Base-by-base conservation (phyloP, 2,113 vertebrate genomes). In the Paramormyrops kingsleyae region DNA sequence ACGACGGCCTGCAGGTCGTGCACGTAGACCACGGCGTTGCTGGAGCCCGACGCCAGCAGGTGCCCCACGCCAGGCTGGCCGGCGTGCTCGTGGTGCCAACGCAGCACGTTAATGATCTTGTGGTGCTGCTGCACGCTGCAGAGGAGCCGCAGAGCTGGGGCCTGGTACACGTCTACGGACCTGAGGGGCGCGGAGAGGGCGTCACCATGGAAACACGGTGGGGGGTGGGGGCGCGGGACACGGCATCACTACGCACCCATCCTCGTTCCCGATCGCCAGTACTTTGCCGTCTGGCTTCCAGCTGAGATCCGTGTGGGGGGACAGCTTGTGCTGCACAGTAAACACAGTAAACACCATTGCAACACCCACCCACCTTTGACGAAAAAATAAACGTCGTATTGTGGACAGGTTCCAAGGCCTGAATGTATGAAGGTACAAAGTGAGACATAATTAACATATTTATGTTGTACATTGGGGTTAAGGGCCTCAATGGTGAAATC, bases 111-210 rank as follows among this genome's bases (percentile, higher is more conserved):
- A 90, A 99, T 97, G 90, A 99, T 96, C 92, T 99, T 99, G 94
- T 99, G 98, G 89, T 99, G 99, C 90, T 99, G 98, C 94, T 98
- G 98, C 89, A 99, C 94, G 87, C 96, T 97, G 93, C 98, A 99
- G 88, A 99, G 93, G 88, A 97, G 91, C 92, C 94, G 96, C 94
- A 99, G 90, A 50, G 77, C 89, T 2, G 98, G 98, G 10, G 96
- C 96, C 87, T 94, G 94, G 89, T 97, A 97, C 91, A 99, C 93
- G 27, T 99, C 98, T 39, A 99, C 96, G 0, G 97, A 98, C 84
- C 98, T 99, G 94, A 3, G 56, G 88, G 31, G 49, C 24, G 5
- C 0, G 27, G 5, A n/a, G 10, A n/a, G 77, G 27, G 42, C 62
- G 88, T 31, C 13, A 6, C 53, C 53, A 56, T 24, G 66, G 19